These are phyloP conservation scores for Elegia similella DNA, from an alignment of 2,888 invertebrate species.

Conservation along the genomic window DNA sequence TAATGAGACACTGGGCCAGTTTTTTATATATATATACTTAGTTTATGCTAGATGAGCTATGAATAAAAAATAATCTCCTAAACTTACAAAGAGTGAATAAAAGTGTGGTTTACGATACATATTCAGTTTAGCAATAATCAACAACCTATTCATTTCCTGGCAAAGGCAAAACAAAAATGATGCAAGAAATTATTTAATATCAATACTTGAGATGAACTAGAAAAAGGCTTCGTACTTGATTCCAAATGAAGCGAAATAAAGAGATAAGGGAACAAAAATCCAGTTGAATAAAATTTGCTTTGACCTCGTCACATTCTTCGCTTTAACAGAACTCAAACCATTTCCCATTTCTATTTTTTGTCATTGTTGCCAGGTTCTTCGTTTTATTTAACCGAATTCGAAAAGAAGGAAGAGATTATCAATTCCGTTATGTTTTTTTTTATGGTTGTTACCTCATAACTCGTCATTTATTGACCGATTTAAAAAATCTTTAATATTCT, in stretches of 20 bases:
- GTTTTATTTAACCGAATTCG: not conserved
- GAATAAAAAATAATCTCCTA: too few relatives aligned
- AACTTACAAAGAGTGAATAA: too few relatives aligned
- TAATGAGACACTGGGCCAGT: too few relatives aligned
- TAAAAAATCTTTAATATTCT: too few relatives aligned
- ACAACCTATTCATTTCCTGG: not conserved
- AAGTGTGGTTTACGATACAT: too few relatives aligned
- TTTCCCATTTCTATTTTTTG: constrained; percentile 28
- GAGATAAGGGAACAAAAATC: constrained; percentile 25
- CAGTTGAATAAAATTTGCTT: constrained; percentile 28
- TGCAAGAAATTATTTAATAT: not conserved
- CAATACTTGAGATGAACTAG: not conserved
- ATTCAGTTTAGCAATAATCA: too few relatives aligned
- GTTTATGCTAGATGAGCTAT: too few relatives aligned
- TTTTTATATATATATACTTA: too few relatives aligned
- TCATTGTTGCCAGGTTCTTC: constrained; percentile 28
- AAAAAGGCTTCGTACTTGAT: not conserved
- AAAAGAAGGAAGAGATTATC: too few relatives aligned
- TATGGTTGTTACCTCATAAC: too few relatives aligned
- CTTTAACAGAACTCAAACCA: constrained; percentile 21
- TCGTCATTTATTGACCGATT: too few relatives aligned
- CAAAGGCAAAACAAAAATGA: not conserved
- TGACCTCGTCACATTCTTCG: constrained; percentile 22
- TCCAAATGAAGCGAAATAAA: constrained; percentile 23
- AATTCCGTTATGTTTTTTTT: too few relatives aligned